Percentiles rank a stretch among this genome's conserved stretches.
Conservation (phyloP, 2,797 vertebrate species). For the Danio albolineatus region DNA sequence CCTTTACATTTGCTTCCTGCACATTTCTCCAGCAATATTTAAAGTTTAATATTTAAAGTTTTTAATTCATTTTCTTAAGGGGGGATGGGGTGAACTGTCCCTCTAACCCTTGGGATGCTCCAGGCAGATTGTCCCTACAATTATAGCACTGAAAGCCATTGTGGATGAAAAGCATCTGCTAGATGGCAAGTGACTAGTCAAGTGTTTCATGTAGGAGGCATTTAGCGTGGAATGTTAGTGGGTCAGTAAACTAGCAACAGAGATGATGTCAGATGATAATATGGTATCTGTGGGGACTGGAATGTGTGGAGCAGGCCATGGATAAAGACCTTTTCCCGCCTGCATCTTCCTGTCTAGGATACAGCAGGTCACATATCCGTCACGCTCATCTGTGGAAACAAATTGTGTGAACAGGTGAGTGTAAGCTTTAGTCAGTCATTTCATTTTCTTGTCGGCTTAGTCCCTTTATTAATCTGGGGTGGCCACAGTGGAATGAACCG, state of each 20-base stretch:
- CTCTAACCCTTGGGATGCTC: neutral
- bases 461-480: no score
- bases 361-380: neutral
- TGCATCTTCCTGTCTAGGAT: slow-evolving; percentile 5
- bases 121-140: neutral
- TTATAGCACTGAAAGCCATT: slow-evolving; percentile 23
- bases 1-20: no score
- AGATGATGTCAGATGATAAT: slow-evolving; percentile 37
- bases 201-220: slow-evolving; percentile 15
- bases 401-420: slow-evolving; percentile 17
- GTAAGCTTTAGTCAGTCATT: neutral
- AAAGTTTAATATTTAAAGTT: neutral
- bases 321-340: neutral
- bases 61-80: neutral
- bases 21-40: no score
- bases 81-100: neutral
- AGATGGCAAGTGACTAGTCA: slow-evolving; percentile 14
- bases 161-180: slow-evolving; percentile 13
- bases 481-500: no score
- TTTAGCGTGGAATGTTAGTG: slow-evolving; percentile 42
- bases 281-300: slow-evolving; percentile 14
- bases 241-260: slow-evolving; percentile 36
- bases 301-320: slow-evolving; percentile 3
- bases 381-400: slow-evolving; percentile 9
- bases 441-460: no score